phyloP scores from a whole-genome alignment of 2,797 vertebrate genomes.

The Decapterus maruadsi region DNA sequence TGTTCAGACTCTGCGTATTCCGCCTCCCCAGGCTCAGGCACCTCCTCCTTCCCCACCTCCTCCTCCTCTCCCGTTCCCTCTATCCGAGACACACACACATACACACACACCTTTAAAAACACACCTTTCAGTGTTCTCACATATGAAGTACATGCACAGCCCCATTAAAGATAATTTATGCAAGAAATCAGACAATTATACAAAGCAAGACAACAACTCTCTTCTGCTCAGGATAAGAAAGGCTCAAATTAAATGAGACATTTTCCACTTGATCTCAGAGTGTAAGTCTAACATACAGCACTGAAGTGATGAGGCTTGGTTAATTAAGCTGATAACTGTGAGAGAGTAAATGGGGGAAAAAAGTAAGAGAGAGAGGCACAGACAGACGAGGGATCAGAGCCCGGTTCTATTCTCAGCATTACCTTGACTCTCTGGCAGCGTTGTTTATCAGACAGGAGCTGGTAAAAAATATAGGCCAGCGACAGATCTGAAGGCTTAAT shows the following conservation, averaged over 20 bases:
- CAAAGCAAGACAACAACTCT: background rate
- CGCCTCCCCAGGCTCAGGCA: conserved; percentile 59
- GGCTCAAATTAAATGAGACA: background rate
- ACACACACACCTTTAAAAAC: background rate
- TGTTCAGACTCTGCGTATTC: conserved; percentile 67
- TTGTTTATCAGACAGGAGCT: conserved; percentile 75
- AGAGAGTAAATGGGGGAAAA: background rate
- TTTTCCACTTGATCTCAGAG: background rate
- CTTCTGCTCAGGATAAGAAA: background rate
- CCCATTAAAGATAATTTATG: background rate
- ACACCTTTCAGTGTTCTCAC: conserved; percentile 7
- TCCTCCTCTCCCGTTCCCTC: background rate
- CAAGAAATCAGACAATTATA: conserved; percentile 2
- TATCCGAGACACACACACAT: background rate
- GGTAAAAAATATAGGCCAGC: conserved; percentile 73
- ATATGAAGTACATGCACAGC: conserved; percentile 17
- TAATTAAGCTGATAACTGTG: conserved; percentile 16
- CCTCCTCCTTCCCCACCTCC: conserved; percentile 74
- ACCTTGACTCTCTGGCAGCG: conserved; percentile 75
- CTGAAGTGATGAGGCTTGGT: background rate
- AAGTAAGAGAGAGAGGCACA: conserved; percentile 4
- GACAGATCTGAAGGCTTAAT: conserved; percentile 84
- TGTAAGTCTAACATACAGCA: background rate
- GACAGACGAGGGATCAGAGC: conserved; percentile 47
- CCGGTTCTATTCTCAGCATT: conserved; percentile 64